These are phyloP conservation scores for Artibeus jamaicensis DNA, from an alignment of 2,797 vertebrate genomes.

Conservation along the genomic window DNA sequence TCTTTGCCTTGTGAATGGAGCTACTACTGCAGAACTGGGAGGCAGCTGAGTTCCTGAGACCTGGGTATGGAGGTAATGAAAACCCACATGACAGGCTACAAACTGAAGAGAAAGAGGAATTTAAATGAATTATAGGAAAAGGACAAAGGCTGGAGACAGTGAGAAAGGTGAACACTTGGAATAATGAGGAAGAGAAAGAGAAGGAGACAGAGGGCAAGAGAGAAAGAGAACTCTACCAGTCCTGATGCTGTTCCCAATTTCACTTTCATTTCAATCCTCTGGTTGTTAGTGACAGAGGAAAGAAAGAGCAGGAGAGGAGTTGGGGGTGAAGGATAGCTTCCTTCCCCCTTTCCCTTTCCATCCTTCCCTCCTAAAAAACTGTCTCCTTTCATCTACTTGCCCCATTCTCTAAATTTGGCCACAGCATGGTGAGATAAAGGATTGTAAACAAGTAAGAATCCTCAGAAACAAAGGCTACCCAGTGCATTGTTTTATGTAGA, in stretches of 20 bases:
- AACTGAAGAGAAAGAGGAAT: neutral
- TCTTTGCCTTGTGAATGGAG: neutral
- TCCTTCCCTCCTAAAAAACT: neutral
- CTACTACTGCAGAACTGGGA: neutral
- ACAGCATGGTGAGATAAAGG: slow-evolving; percentile 48
- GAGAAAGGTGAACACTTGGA: neutral
- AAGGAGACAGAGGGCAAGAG: neutral
- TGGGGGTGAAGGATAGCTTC: neutral
- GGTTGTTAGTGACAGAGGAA: neutral
- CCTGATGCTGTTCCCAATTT: neutral
- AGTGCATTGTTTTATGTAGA: slow-evolving; percentile 66
- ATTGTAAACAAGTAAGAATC: slow-evolving; percentile 30
- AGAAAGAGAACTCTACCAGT: neutral
- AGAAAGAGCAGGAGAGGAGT: neutral
- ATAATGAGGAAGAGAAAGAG: neutral
- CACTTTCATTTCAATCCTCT: neutral
- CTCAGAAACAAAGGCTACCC: slow-evolving; percentile 30
- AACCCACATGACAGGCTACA: neutral
- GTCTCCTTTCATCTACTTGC: neutral
- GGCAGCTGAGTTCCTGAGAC: too few relatives aligned
- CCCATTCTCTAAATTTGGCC: slow-evolving; percentile 19
- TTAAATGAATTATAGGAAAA: neutral
- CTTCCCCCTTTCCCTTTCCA: neutral
- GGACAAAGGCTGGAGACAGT: neutral
- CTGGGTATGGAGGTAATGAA: neutral